A percentile compares a stretch with the other conserved stretches of the same genome.
Evolutionary conservation across 1,140 invertebrate species (phyloP).

Genomic region (Drosophila bocki): DNA sequence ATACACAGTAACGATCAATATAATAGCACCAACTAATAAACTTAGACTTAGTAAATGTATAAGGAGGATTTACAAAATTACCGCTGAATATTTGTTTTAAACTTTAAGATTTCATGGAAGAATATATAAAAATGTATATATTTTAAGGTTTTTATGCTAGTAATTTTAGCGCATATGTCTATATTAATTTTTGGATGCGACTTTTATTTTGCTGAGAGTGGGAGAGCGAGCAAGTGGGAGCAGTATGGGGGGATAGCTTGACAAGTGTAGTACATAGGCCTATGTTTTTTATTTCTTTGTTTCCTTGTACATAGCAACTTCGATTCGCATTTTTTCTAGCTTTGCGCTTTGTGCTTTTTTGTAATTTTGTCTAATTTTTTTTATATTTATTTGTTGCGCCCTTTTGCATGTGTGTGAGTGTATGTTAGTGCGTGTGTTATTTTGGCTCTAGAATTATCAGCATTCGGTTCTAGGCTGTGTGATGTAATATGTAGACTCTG

Average conservation of each 20-base stretch:
- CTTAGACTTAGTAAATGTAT: background rate
- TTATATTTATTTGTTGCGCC: constrained; percentile 67
- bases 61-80: background rate
- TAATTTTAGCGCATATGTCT: background rate
- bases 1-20: background rate
- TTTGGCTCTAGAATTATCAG: constrained; percentile 55
- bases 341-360: constrained; percentile 25
- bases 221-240: background rate
- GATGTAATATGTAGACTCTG: constrained; percentile 61
- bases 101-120: background rate
- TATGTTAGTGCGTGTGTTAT: constrained; percentile 15
- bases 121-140: background rate
- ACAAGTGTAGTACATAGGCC: constrained; percentile 47
- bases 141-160: background rate
- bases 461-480: constrained; percentile 53
- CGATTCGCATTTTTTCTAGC: constrained; percentile 26
- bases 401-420: constrained; percentile 33
- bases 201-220: constrained; percentile 53
- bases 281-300: constrained; percentile 32
- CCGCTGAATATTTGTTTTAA: background rate
- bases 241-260: constrained; percentile 18
- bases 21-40: background rate
- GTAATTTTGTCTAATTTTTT: constrained; percentile 38
- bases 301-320: constrained; percentile 32
- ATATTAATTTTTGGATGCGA: constrained; percentile 56